Evolutionary conservation across 2,113 vertebrate species (phyloP).

Genomic region (Tetraodon nigroviridis): DNA sequence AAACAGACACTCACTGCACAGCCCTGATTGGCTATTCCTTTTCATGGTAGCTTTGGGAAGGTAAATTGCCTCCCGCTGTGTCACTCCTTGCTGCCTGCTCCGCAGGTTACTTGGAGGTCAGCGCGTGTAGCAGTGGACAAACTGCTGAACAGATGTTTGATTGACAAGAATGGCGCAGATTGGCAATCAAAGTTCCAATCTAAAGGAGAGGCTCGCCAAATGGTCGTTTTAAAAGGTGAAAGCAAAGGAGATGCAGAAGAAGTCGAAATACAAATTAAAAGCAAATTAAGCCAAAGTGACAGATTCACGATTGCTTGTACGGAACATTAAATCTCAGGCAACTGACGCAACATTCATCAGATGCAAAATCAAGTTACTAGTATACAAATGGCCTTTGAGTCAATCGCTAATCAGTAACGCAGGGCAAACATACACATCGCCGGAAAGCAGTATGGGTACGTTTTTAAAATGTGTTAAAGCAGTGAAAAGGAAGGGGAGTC

Average conservation of each 20-base stretch:
- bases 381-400: constrained; percentile 52
- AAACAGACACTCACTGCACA: constrained; percentile 61
- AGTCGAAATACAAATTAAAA: constrained; percentile 65
- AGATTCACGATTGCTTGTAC: constrained; percentile 39
- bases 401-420: constrained; percentile 68
- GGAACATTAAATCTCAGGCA: constrained; percentile 54
- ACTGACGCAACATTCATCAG: constrained; percentile 50
- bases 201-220: constrained; percentile 54
- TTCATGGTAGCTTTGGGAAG: constrained; percentile 63
- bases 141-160: constrained; percentile 79
- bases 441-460: constrained; percentile 64
- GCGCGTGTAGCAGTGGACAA: constrained; percentile 74
- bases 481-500: constrained; percentile 51
- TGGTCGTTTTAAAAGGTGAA: constrained; percentile 59
- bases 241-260: constrained; percentile 57
- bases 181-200: constrained; percentile 72
- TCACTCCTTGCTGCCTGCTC: constrained; percentile 69
- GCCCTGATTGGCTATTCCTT: constrained; percentile 66
- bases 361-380: constrained; percentile 52
- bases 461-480: constrained; percentile 56
- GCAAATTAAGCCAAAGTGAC: constrained; percentile 46
- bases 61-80: constrained; percentile 71
- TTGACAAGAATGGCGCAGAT: constrained; percentile 76
- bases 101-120: constrained; percentile 76
- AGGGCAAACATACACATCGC: constrained; percentile 57